phyloP scores from a whole-genome alignment of 2,113 vertebrate genomes.

The Daubentonia madagascariensis region DNA sequence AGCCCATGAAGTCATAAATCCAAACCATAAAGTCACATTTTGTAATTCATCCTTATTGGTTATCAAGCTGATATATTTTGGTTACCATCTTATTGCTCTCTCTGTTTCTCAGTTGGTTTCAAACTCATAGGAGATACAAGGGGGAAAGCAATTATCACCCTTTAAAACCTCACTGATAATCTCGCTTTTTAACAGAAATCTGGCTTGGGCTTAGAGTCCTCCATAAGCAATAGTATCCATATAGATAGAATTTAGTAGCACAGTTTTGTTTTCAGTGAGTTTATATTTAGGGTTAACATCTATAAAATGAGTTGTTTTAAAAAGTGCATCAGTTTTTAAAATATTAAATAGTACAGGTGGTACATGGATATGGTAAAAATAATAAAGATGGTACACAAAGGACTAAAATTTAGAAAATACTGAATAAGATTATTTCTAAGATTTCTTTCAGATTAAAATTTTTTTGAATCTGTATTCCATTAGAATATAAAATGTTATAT shows the following conservation, averaged over 20 bases:
- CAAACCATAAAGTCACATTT: not conserved
- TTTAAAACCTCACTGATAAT: not conserved
- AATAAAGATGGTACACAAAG: not conserved
- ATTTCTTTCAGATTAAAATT: not conserved
- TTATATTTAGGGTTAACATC: not conserved
- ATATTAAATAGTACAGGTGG: not conserved
- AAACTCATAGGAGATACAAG: not conserved
- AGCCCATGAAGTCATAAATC: not conserved
- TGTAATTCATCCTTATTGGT: not conserved
- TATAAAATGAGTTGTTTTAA: conserved; percentile 49
- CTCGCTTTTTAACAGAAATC: not conserved
- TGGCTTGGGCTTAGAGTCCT: not conserved
- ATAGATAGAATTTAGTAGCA: not conserved
- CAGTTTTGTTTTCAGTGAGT: conserved; percentile 6
- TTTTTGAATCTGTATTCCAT: not conserved
- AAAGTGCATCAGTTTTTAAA: not conserved
- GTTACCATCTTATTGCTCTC: not conserved
- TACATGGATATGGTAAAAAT: not conserved
- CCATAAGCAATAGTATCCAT: not conserved
- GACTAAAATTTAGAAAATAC: conserved; percentile 45
- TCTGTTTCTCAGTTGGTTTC: not conserved
- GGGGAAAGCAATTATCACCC: not conserved
- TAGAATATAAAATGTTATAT: not conserved
- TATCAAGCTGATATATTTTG: not conserved
- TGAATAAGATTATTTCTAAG: not conserved